Base-by-base conservation (phyloP, 2,888 invertebrate species). In the Halictus ligatus region DNA sequence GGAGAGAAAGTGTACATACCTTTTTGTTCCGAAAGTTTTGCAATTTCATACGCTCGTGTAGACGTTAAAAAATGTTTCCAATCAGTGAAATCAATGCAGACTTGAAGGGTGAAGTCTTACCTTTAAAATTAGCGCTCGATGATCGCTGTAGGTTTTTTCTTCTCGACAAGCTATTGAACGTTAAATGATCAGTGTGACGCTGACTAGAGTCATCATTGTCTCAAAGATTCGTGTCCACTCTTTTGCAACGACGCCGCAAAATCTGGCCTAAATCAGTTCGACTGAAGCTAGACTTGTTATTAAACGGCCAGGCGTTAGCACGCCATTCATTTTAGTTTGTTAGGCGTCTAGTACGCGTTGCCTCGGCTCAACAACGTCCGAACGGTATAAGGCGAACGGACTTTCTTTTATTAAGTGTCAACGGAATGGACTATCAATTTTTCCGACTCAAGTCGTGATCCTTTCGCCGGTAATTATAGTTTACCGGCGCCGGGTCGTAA, bases 391-490 rank as follows among this genome's bases (percentile, higher is more conserved):
- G 50, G 10, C n/a, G 21, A 10, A 10, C 15, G 46, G 29, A 74
- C n/a, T 50, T 50, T 67, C 48, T 46, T 48, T 77, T 77, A 67
- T n/a, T 40, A 40, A 69, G 35, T 48, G 40, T 77, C n/a, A 40
- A 50, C 67, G 69, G 69, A 69, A 77, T 48, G 15, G n/a, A 40
- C 77, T 50, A 77, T 69, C 50, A 77, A 50, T 77, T 77, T 50
- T 35, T n/a, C 60, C 60, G 25, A 67, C 21, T 29, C 35, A 50
- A 77, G 25, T 67, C 21, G n/a, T 13, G 40, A 77, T 77, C 50
- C 60, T 50, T 69, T 77, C 77, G n/a, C 21, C n/a, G n/a, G 35
- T 50, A 77, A 77, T 77, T 77, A 77, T 69, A 69, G 77, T 50
- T 69, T 21, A 35, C 29, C n/a, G n/a, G 12, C 15, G 71, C 21